Evolutionary conservation across 2,888 invertebrate genomes (phyloP).

Genomic region (Volucella zonaria): DNA sequence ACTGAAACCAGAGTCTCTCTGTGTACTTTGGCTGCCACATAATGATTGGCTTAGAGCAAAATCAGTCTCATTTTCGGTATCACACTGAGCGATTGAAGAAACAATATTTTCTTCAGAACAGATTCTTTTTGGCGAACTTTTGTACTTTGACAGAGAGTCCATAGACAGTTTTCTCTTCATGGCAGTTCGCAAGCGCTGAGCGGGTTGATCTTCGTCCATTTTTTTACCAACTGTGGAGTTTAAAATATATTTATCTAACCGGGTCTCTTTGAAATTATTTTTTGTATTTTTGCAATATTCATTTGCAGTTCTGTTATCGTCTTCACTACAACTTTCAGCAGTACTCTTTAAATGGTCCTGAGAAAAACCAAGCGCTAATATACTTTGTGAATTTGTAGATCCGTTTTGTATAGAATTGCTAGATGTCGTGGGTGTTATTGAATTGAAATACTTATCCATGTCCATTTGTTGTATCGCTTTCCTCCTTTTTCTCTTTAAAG

Average conservation of each 20-base stretch:
- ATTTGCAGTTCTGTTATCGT: constrained; percentile 56
- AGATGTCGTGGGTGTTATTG: constrained; percentile 43
- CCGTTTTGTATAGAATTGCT: constrained; percentile 39
- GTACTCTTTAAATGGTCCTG: constrained; percentile 54
- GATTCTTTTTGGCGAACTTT: constrained; percentile 35
- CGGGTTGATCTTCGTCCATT: constrained; percentile 27
- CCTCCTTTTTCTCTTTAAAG: constrained; percentile 5
- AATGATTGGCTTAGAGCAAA: constrained; percentile 58
- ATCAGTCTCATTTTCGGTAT: constrained; percentile 67
- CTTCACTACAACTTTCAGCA: constrained; percentile 67
- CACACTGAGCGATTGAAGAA: constrained; percentile 21
- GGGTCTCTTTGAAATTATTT: constrained; percentile 19
- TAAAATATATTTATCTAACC: constrained; percentile 20
- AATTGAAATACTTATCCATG: neutral
- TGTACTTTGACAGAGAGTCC: constrained; percentile 23
- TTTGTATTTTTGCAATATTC: constrained; percentile 33
- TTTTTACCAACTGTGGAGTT: neutral
- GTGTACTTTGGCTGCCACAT: constrained; percentile 44
- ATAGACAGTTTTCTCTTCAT: constrained; percentile 41
- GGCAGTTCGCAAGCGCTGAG: constrained; percentile 37
- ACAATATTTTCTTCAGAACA: constrained; percentile 11
- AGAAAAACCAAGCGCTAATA: constrained; percentile 40
- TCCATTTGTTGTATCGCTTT: constrained; percentile 5
- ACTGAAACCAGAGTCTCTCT: constrained; percentile 77
- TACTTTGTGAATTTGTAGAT: constrained; percentile 55